Conservation (phyloP, 2,888 invertebrate species). For the Caenorhabditis auriculariae region DNA sequence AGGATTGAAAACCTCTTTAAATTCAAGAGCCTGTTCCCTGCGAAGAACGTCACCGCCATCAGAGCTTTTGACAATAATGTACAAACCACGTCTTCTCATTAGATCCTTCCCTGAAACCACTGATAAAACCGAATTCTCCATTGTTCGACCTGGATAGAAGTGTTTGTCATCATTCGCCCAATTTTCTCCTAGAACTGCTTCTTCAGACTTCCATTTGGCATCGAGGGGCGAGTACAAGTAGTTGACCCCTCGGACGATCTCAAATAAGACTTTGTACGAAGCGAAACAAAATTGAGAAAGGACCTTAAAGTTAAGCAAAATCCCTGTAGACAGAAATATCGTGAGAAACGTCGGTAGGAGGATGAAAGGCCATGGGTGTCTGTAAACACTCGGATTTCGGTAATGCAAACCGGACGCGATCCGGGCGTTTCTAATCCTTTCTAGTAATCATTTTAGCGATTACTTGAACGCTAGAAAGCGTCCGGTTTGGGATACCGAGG, state of each 20-base stretch:
- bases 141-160: constrained; percentile 36
- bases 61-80: constrained; percentile 42
- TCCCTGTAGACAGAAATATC: constrained; percentile 38
- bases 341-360: constrained; percentile 48
- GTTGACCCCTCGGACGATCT: constrained; percentile 42
- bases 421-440: too few species aligned
- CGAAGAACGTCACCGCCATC: constrained; percentile 31
- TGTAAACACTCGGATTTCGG: too few species aligned
- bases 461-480: too few species aligned
- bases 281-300: neutral
- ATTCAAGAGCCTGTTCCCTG: constrained; percentile 33
- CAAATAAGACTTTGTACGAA: neutral
- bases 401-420: too few species aligned
- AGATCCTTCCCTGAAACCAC: constrained; percentile 50
- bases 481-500: too few species aligned
- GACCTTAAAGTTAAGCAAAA: constrained; percentile 40
- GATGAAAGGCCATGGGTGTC: constrained; percentile 53
- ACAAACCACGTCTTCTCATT: constrained; percentile 49
- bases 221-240: constrained; percentile 54
- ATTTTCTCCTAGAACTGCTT: constrained; percentile 47
- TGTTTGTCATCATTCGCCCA: constrained; percentile 48
- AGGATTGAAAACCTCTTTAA: constrained; percentile 38
- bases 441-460: too few species aligned
- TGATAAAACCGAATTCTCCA: neutral
- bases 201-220: constrained; percentile 54